These are phyloP conservation scores for Oceanodroma tethys DNA, from an alignment of 2,113 vertebrate genomes.

Conservation along the genomic window DNA sequence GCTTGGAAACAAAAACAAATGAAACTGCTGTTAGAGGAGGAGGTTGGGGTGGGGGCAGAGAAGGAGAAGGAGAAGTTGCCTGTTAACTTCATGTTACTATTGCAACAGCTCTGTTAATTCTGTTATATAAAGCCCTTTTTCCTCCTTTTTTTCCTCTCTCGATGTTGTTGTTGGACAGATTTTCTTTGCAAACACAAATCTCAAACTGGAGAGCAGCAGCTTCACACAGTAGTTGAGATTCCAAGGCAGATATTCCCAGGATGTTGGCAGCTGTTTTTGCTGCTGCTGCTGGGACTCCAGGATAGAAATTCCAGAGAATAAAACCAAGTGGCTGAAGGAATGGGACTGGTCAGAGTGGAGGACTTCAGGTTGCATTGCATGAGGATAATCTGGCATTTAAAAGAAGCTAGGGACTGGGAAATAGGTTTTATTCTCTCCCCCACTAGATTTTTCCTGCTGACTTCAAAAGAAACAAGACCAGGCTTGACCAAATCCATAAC, in stretches of 20 bases:
- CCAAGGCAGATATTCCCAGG: constrained; percentile 57
- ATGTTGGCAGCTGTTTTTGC: constrained; percentile 45
- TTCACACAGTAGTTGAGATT: constrained; percentile 66
- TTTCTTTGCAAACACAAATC: constrained; percentile 56
- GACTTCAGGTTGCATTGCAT: background rate
- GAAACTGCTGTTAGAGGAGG: constrained; percentile 13
- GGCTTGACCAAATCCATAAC: background rate
- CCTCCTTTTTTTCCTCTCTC: constrained; percentile 19
- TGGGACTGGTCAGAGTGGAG: background rate
- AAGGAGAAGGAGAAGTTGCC: constrained; percentile 2
- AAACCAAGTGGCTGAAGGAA: background rate
- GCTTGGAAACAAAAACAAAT: constrained; percentile 63
- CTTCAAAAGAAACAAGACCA: background rate
- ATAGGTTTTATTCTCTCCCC: background rate
- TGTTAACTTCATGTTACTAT: constrained; percentile 15
- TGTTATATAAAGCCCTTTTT: constrained; percentile 56
- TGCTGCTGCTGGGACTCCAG: constrained; percentile 27
- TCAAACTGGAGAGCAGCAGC: constrained; percentile 36
- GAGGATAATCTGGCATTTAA: background rate
- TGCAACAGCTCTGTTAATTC: constrained; percentile 52
- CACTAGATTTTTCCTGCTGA: background rate
- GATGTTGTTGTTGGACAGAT: constrained; percentile 59
- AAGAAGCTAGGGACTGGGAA: background rate
- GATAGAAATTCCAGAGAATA: constrained; percentile 3
- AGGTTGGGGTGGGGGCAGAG: constrained; percentile 2